A percentile compares a stretch with the other conserved stretches of the same genome.
Conservation (phyloP, 1,140 invertebrate species). For the Neodiprion pinetum region DNA sequence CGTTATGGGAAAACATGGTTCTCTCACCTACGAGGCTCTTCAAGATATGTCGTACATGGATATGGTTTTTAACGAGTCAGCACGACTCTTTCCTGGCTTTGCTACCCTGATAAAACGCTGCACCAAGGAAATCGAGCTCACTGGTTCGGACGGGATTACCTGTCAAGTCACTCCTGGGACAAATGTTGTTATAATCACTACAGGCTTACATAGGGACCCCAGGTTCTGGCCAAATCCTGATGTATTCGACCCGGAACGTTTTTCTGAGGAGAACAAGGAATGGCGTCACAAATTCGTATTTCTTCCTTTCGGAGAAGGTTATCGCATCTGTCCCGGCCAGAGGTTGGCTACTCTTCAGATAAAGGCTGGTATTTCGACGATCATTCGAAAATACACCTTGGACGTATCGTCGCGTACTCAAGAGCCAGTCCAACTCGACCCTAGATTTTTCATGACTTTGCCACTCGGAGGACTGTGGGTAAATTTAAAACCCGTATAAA, state of each 20-base stretch:
- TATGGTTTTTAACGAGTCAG: constrained; percentile 60
- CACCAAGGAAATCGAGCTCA: constrained; percentile 41
- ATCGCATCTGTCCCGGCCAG: constrained; percentile 64
- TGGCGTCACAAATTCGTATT: constrained; percentile 51
- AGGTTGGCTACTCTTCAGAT: constrained; percentile 60
- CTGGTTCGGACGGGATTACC: constrained; percentile 34
- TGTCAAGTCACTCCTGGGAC: constrained; percentile 38
- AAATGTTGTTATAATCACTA: constrained; percentile 47
- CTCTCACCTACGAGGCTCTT: constrained; percentile 66
- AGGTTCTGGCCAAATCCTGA: constrained; percentile 68
- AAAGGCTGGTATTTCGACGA: constrained; percentile 53
- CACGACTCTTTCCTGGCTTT: constrained; percentile 49
- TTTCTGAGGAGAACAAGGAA: constrained; percentile 54
- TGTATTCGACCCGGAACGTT: constrained; percentile 72
- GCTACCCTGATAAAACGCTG: constrained; percentile 42
- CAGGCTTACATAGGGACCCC: constrained; percentile 57
- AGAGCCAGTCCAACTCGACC: constrained; percentile 33
- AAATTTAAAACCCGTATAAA: constrained; percentile 14
- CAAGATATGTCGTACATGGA: constrained; percentile 66
- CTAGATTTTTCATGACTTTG: neutral
- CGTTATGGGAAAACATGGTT: constrained; percentile 56
- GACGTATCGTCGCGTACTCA: constrained; percentile 37
- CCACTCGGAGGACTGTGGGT: constrained; percentile 28
- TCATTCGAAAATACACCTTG: constrained; percentile 48
- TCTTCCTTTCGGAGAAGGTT: constrained; percentile 69